Conservation (phyloP, 2,113 vertebrate genomes). For the Ranitomeya variabilis region DNA sequence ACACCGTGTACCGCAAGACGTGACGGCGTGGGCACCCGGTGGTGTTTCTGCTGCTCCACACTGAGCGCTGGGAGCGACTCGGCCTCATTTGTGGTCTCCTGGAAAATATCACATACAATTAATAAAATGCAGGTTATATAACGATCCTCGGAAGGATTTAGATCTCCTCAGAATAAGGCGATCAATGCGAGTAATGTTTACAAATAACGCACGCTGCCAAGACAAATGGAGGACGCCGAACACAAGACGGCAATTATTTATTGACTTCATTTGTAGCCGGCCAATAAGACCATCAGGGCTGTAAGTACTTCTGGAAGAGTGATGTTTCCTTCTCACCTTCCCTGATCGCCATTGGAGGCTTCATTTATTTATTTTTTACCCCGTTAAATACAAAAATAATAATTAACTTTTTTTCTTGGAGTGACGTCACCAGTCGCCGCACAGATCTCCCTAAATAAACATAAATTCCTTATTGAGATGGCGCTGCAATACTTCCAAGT, state of each 20-base stretch:
- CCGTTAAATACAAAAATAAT: neutral
- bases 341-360: neutral
- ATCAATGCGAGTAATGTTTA: conserved; percentile 50
- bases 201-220: conserved; percentile 48
- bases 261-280: conserved; percentile 47
- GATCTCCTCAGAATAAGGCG: conserved; percentile 38
- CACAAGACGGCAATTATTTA: conserved; percentile 17
- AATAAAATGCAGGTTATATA: conserved; percentile 47
- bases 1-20: neutral
- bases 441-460: neutral
- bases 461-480: neutral
- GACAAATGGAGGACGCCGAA: conserved; percentile 29
- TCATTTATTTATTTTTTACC: neutral
- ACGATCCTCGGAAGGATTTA: conserved; percentile 44
- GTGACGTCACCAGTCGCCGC: no score
- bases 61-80: conserved; percentile 3
- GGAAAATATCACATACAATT: conserved; percentile 52
- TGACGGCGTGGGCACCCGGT: neutral
- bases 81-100: conserved; percentile 31
- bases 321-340: conserved; percentile 14
- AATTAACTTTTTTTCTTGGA: neutral
- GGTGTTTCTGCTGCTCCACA: neutral
- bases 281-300: neutral
- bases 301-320: conserved; percentile 42
- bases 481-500: neutral